Evolutionary conservation across 2,113 vertebrate genomes (phyloP), one percentile per base, ranked within the genome.

Genomic region (Baryphthengus martii): DNA sequence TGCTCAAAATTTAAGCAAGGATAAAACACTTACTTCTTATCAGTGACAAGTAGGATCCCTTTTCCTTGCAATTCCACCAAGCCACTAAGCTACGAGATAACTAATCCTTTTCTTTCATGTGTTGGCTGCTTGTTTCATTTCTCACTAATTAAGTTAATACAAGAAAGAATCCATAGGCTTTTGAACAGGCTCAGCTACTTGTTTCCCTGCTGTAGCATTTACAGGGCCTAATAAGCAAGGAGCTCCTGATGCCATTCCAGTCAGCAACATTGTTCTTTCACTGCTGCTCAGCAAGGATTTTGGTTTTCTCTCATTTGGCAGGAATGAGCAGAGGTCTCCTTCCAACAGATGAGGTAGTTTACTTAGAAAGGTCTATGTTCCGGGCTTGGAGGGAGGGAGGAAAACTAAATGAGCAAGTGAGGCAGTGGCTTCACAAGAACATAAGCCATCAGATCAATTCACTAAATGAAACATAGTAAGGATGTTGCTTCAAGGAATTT

Each of bases 91-190:
- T 89, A 87, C 9, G 17, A 85, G 74, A 91, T 83, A 88, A 26
- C 33, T 88, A 83, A 93, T 90, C 63, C 61, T 88, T 87, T 84
- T 71, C 63, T 77, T 94, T 96, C 67, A 71, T 7, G 10, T 4
- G 1, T 65, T 90, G 76, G 53, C 75, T 77, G 63, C 92, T 95
- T 67, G 18, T 93, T 93, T 95, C 82, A 85, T 94, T 94, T 96
- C 88, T 80, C 50, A 47, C 35, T 93, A 95, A 90, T 95, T 93
- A 94, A 91, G 50, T 94, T 93, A 88, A 95, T 88, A 68, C 75
- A 93, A 83, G 75, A 91, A 93, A 80, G 82, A 95, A 93, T 93
- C 75, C 21, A 6, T 40, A 53, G 66, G 71, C 45, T 88, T 95
- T 82, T 66, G 31, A 91, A 88, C 39, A 93, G 65, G 29, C 50